A percentile compares a stretch with the other conserved stretches of the same genome.
phyloP scores from a whole-genome alignment of 2,113 vertebrate genomes.

The Saimiri boliviensis region DNA sequence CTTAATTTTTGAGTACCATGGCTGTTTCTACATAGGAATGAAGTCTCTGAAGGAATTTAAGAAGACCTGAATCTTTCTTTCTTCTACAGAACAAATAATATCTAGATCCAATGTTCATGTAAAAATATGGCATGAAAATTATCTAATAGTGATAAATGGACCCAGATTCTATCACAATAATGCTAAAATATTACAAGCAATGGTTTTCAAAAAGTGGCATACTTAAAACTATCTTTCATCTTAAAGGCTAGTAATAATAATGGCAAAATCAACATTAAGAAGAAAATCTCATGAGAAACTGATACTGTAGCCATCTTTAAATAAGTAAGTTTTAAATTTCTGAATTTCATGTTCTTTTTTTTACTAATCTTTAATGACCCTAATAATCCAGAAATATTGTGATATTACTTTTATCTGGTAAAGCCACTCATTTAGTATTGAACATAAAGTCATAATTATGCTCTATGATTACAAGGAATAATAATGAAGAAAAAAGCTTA shows the following conservation, averaged over 20 bases:
- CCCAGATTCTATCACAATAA: background rate
- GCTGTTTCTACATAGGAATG: background rate
- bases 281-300: constrained; percentile 10
- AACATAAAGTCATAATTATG: constrained; percentile 21
- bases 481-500: background rate
- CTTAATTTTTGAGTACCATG: background rate
- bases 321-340: background rate
- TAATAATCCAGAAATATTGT: background rate
- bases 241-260: background rate
- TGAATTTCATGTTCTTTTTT: constrained; percentile 10
- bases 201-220: background rate
- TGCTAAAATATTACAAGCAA: background rate
- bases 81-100: background rate
- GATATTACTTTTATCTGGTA: background rate
- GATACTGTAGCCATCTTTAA: background rate
- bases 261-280: background rate
- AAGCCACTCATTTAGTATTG: background rate
- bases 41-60: background rate
- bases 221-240: background rate
- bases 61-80: background rate
- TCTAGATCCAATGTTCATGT: background rate
- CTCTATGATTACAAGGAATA: background rate
- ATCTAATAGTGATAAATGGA: background rate
- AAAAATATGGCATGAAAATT: background rate
- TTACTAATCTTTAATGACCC: background rate